Evolutionary conservation across 2,113 vertebrate species (phyloP).

Genomic region (Sarotherodon lohbergeri): DNA sequence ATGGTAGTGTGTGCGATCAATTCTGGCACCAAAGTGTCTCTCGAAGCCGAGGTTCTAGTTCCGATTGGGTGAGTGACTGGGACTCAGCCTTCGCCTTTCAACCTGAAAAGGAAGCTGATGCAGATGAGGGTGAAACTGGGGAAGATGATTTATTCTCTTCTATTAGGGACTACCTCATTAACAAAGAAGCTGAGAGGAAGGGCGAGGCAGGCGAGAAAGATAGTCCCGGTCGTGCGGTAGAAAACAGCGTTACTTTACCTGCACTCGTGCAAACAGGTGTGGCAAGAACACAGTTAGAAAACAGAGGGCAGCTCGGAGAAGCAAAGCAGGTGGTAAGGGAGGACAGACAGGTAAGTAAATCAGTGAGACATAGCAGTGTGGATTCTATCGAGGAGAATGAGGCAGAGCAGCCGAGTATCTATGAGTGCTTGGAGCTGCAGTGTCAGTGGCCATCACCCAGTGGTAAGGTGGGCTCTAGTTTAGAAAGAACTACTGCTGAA

Average conservation of each 20-base stretch:
- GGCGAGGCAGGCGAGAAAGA: conserved; percentile 23
- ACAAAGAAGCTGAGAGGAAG: conserved; percentile 69
- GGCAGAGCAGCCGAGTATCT: conserved; percentile 67
- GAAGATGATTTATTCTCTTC: conserved; percentile 91
- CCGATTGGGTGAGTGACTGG: conserved; percentile 86
- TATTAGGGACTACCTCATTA: conserved; percentile 87
- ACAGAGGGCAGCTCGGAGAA: conserved; percentile 13
- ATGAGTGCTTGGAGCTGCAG: conserved; percentile 70
- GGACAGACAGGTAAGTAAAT: conserved; percentile 45
- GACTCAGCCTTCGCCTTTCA: conserved; percentile 65
- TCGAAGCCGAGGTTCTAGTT: conserved; percentile 79
- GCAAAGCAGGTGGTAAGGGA: conserved; percentile 30
- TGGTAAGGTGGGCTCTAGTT: conserved; percentile 5
- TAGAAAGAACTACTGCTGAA: conserved; percentile 35
- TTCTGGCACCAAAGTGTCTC: conserved; percentile 87
- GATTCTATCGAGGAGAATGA: conserved; percentile 64
- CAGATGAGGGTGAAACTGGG: conserved; percentile 62
- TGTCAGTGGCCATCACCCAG: conserved; percentile 58
- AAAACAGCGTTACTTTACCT: background rate
- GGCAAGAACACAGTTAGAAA: conserved; percentile 17
- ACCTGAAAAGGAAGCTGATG: conserved; percentile 47
- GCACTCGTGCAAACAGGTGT: conserved; percentile 7
- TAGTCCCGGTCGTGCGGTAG: background rate
- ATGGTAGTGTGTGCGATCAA: conserved; percentile 87
- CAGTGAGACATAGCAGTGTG: conserved; percentile 52